Evolutionary conservation across 1,140 invertebrate species (phyloP).

Genomic region (Ceratina japonica): DNA sequence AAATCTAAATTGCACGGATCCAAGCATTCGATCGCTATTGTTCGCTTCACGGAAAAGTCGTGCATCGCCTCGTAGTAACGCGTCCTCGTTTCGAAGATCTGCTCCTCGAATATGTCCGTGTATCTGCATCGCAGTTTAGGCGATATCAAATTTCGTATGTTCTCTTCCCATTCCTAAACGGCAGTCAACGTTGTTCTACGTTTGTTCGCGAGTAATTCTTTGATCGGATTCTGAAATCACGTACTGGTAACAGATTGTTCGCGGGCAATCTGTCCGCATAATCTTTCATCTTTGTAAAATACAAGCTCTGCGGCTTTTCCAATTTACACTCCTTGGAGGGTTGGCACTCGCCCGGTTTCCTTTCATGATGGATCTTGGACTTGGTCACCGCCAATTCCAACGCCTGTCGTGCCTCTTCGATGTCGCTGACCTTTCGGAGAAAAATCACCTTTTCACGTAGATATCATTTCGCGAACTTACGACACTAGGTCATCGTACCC

Average conservation of each 20-base stretch:
- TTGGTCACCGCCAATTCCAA: constrained; percentile 4
- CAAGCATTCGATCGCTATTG: constrained; percentile 76
- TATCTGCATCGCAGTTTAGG: constrained; percentile 73
- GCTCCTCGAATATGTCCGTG: constrained; percentile 71
- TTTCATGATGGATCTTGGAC: constrained; percentile 17
- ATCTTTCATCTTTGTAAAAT: constrained; percentile 62
- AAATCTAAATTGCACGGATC: constrained; percentile 51
- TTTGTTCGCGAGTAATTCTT: background rate
- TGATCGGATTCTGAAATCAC: background rate
- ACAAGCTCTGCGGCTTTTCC: constrained; percentile 34
- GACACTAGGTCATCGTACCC: background rate
- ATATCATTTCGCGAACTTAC: no score
- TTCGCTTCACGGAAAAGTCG: constrained; percentile 77
- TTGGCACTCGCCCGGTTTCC: background rate
- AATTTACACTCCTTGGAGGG: constrained; percentile 41
- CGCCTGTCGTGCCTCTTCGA: constrained; percentile 2
- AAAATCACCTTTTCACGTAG: background rate
- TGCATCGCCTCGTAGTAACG: constrained; percentile 79
- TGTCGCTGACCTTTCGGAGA: background rate
- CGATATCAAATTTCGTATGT: constrained; percentile 77
- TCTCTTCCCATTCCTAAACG: constrained; percentile 76
- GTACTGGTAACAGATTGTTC: constrained; percentile 61
- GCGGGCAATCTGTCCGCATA: constrained; percentile 58
- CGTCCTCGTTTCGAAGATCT: constrained; percentile 78
- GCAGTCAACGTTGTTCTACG: background rate